Evolutionary conservation across 2,797 vertebrate genomes (phyloP), one percentile per base, ranked within the genome.

Genomic region (Nasua narica): DNA sequence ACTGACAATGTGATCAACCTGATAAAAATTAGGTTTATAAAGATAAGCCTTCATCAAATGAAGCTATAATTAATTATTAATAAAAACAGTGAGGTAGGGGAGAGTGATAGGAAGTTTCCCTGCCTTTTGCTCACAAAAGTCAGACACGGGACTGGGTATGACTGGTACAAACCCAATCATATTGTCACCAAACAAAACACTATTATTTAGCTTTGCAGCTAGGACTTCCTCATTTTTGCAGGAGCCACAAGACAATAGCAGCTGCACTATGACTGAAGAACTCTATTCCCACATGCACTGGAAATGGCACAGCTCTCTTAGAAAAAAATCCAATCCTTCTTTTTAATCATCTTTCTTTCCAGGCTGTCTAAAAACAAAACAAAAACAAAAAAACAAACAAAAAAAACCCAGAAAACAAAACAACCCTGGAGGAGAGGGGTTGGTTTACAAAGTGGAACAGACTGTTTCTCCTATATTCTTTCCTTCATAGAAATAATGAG

Each of bases 401-500:
- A 69, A 35, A 40, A 3, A 40, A 40, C n/a, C n/a, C n/a, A n/a
- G n/a, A n/a, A n/a, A n/a, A n/a, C n/a, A 40, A 40, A 40, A 40
- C 6, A 40, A 40, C 40, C 35, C 46, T 79, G 50, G 65, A 90
- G 46, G 21, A 92, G 97, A 60, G 2, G 10, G 19, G 18, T 87
- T 70, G 52, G 78, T 16, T 72, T 60, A 81, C 37, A 60, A 87
- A 72, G 27, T 86, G 37, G 14, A 62, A 40, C 5, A 88, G 16
- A 48, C 37, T 79, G 16, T 76, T 92, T 87, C 40, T 86, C 40
- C 14, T 25, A 7, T 16, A 50, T 37, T 58, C 13, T 88, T 92
- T 89, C 56, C 40, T 92, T 92, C 67, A 82, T 35, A 94, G 91
- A 95, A 92, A 94, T 95, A 94, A 92, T 88, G 46, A 92, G 25